Conservation (phyloP, 2,797 vertebrate genomes). For the Sarcophilus harrisii region DNA sequence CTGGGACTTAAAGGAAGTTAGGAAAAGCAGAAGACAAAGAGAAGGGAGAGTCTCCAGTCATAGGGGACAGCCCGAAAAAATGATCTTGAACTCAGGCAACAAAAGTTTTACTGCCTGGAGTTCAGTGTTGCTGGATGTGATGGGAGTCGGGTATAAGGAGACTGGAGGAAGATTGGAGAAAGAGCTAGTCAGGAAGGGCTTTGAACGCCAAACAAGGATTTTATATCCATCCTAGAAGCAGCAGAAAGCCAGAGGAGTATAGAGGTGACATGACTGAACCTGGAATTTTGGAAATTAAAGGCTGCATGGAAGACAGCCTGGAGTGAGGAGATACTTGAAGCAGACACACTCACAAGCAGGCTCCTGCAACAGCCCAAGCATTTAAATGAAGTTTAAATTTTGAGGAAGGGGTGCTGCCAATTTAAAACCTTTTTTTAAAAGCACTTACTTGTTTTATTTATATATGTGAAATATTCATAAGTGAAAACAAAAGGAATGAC, state of each 20-base stretch:
- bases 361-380: neutral
- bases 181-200: neutral
- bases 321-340: neutral
- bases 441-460: neutral
- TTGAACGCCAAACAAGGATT: neutral
- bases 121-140: neutral
- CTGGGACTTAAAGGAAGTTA: neutral
- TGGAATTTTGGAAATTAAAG: neutral
- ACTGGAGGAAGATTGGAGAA: too few species aligned
- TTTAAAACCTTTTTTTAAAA: neutral
- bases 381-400: neutral
- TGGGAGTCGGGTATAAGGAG: neutral
- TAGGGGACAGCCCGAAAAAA: neutral
- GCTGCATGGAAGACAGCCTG: neutral
- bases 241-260: neutral
- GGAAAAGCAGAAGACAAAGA: neutral
- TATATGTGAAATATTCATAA: conserved; percentile 15
- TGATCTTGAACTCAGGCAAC: neutral
- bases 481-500: neutral
- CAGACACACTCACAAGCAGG: neutral
- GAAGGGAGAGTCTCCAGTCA: neutral
- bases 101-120: neutral
- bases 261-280: neutral
- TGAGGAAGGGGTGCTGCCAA: neutral
- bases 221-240: neutral